Percentiles rank a stretch among this genome's conserved stretches.
Conservation (phyloP, 2,113 vertebrate genomes). For the Charadrius vociferus region DNA sequence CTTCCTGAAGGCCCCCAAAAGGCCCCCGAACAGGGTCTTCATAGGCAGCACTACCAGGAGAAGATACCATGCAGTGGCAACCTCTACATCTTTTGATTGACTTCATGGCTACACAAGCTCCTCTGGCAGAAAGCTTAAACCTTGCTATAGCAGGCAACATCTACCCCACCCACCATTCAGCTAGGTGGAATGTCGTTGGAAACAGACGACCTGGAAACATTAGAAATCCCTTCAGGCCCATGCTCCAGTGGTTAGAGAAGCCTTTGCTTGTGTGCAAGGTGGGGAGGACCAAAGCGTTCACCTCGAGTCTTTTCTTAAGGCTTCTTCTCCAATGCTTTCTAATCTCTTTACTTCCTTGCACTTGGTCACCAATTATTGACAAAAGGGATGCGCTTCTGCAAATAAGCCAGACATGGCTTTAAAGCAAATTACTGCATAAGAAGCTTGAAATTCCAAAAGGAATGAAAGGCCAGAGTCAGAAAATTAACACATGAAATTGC, state of each 20-base stretch:
- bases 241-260: background rate
- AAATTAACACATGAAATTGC: background rate
- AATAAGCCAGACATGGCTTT: background rate
- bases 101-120: background rate
- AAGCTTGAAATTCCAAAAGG: background rate
- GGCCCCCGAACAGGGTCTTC: background rate
- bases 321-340: background rate
- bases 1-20: background rate
- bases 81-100: background rate
- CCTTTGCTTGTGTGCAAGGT: background rate
- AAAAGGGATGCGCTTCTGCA: background rate
- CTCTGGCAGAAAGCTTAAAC: background rate
- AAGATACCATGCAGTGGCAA: rapidly evolving
- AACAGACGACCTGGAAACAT: background rate
- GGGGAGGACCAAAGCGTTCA: background rate
- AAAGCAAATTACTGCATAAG: background rate
- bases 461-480: background rate
- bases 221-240: background rate
- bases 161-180: background rate
- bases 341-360: background rate
- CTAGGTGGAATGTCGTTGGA: rapidly evolving
- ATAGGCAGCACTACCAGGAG: background rate
- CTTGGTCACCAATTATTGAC: background rate
- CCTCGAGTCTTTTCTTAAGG: background rate
- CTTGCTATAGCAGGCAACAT: rapidly evolving